Base-by-base conservation (phyloP, 2,888 invertebrate genomes). In the Alsophila aescularia region DNA sequence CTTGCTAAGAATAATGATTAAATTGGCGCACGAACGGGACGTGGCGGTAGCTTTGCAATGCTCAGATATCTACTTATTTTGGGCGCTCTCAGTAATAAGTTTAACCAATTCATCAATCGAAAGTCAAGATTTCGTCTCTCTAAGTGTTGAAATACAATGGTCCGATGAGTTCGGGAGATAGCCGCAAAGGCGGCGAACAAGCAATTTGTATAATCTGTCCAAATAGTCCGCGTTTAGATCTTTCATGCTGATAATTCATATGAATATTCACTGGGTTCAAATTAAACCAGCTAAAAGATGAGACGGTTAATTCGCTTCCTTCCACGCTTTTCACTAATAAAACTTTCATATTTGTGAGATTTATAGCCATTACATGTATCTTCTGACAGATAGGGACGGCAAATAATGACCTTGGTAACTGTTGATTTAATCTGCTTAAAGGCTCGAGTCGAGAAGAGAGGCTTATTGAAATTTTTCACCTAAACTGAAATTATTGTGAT, bases 201-300 rank as follows among this genome's bases (percentile, higher is more conserved):
- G 72, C 81, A 77, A 85, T 90, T 88, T 86, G 86, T 87, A 77
- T 75, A 71, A 78, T 78, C 70, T 73, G 76, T 73, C 81, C 77
- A 77, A 81, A 87, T 84, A 77, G 70, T 72, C 67, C 62, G 66
- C 75, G 72, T 75, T 79, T 76, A 80, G 86, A 86, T 87, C 66
- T 67, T 70, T 66, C 50, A 63, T 59, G 56, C 64, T 70, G 85
- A 87, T 85, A 79, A 67, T 64, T 52, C 64, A 72, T 77, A 74
- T 65, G 76, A 73, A 81, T 83, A 67, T 65, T 67, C 60, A 68
- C 70, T 14, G 47, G 52, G 59, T 41, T 44, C 39, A 51, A 68
- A 70, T 62, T 61, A 73, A 72, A 72, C 59, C 69, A 64, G 67
- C 66, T 41, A 24, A 18, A 39, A 44, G 40, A 39, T 41, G 29